A percentile compares a stretch with the other conserved stretches of the same genome.
These are phyloP conservation scores for Charadrius vociferus DNA, from an alignment of 2,113 vertebrate genomes.

Conservation along the genomic window DNA sequence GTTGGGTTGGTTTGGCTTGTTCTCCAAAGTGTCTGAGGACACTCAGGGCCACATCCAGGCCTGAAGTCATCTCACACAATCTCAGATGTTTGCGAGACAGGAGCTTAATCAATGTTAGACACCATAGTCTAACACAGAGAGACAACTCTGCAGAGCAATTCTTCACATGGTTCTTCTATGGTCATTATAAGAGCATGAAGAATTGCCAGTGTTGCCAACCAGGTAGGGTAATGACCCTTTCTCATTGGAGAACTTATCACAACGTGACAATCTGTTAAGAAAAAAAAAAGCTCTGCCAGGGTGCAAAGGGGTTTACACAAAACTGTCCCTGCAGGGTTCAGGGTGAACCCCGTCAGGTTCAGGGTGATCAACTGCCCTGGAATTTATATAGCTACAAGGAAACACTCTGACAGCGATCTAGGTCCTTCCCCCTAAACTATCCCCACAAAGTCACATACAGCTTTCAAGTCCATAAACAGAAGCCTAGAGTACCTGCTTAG, in stretches of 20 bases:
- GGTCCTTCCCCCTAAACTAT: background rate
- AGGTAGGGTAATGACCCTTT: background rate
- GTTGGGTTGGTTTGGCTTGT: background rate
- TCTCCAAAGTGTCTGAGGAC: background rate
- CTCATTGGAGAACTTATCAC: background rate
- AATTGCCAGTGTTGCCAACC: background rate
- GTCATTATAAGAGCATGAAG: background rate
- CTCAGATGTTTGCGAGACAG: background rate
- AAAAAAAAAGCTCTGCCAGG: background rate
- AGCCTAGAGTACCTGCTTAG: background rate
- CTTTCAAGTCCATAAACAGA: no score
- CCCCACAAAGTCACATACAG: background rate
- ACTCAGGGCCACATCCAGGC: background rate
- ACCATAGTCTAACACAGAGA: background rate
- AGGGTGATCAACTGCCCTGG: background rate
- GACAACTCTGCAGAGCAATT: background rate
- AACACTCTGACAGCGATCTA: background rate
- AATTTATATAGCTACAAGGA: background rate
- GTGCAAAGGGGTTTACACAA: background rate
- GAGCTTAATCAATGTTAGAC: background rate
- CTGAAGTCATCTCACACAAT: background rate
- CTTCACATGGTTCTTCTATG: rapidly evolving
- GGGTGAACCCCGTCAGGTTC: rapidly evolving
- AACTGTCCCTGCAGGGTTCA: background rate
- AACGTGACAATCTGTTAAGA: background rate